Percentiles rank a stretch among this genome's conserved stretches.
phyloP scores from a whole-genome alignment of 1,140 invertebrate species.

The Sycobia sp. region DNA sequence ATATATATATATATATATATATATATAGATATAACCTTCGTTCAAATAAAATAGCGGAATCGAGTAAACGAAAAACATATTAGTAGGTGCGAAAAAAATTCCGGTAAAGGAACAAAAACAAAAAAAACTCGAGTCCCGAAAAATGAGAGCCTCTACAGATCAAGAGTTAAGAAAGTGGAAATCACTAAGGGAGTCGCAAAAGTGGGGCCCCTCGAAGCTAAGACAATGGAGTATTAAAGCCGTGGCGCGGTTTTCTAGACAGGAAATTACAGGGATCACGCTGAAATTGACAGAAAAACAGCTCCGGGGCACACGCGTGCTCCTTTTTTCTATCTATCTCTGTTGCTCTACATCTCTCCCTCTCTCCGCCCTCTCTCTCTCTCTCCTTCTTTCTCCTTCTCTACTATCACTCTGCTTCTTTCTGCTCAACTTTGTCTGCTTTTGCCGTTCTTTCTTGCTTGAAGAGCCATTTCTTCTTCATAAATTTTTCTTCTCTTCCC shows the following conservation, averaged over 20 bases:
- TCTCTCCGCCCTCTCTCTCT: background rate
- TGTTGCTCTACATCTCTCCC: background rate
- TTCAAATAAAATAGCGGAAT: too few relatives aligned
- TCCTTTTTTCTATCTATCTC: too few relatives aligned
- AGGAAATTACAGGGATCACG: slow-evolving; percentile 63
- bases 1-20: too few relatives aligned
- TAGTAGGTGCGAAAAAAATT: too few relatives aligned
- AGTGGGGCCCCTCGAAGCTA: slow-evolving; percentile 22
- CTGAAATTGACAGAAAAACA: slow-evolving; percentile 62
- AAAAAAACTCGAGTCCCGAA: background rate
- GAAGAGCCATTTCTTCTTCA: background rate
- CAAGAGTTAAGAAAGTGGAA: slow-evolving; percentile 31
- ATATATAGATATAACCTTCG: too few relatives aligned
- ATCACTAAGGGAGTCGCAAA: background rate
- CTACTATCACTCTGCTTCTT: too few relatives aligned
- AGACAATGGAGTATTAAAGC: slow-evolving; percentile 62
- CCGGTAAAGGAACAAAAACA: too few relatives aligned
- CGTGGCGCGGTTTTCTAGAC: slow-evolving; percentile 58
- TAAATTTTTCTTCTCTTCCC: background rate
- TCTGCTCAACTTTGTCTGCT: too few relatives aligned
- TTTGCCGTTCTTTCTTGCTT: too few relatives aligned
- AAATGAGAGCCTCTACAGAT: slow-evolving; percentile 46
- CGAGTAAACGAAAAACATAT: too few relatives aligned
- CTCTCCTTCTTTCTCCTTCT: background rate
- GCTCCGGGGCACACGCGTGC: slow-evolving; percentile 43